Evolutionary conservation across 1,140 invertebrate species (phyloP), one percentile per base, ranked within the genome.

Genomic region (Panagrolaimus sp.): DNA sequence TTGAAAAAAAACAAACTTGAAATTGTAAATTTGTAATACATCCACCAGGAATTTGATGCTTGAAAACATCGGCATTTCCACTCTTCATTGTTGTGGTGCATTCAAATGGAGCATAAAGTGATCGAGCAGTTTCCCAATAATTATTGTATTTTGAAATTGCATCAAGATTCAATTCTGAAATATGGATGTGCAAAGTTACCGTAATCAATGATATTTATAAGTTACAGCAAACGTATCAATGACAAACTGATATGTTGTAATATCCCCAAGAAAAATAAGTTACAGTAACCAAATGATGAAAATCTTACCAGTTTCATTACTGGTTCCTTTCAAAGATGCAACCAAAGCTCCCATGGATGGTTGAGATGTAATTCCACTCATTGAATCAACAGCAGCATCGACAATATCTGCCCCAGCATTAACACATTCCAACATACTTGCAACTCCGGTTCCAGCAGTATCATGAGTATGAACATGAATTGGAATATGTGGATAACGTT

Each of bases 21-120:
- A 99, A 99, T 85, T 99, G 96, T 14, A 98, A 86, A 85, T 99
- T 99, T 5, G 96, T 99, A 85, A 98, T 98, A 84, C 98, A 95
- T 6, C 96, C 96, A 62, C 95, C 96, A 74, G 95, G 95, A 65
- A 98, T 98, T 87, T 98, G 94, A 85, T 97, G 96, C 58, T 91
- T 85, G 82, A 94, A 94, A 0, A 98, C 94, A 84, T 98, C 96
- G n/a, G 96, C 92, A 84, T 98, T 99, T 71, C 96, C 95, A 67
- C 92, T 95, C 84, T 95, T 97, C 94, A 98, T 96, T 0, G 95
- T 98, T 0, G 90, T 90, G 1, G 93, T 91, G 78, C 93, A 96
- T 85, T 99, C 96, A 86, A 98, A 99, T 17, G 95, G 96, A 1
- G 90, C 94, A 81, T 99, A 98, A 1, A 98, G 85, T 0, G 91